phyloP scores from a whole-genome alignment of 2,113 vertebrate species.

The Pandion haliaetus region DNA sequence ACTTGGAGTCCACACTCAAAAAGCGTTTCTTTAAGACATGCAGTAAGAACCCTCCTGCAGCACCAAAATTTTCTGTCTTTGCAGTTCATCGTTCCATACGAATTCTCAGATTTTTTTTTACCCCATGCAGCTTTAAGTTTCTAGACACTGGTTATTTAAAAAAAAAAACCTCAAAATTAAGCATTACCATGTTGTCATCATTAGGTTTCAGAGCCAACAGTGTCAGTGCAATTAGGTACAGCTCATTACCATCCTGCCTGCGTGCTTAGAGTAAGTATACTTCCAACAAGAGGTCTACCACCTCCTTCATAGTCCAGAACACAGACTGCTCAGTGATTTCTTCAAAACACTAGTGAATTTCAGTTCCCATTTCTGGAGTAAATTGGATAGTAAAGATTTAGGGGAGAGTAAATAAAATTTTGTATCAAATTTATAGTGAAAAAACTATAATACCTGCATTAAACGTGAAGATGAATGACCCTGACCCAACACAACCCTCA shows the following conservation, averaged over 20 bases:
- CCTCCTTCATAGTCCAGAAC: not conserved
- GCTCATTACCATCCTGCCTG: not conserved
- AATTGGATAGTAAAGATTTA: not conserved
- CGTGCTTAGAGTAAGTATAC: not conserved
- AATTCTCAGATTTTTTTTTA: not conserved
- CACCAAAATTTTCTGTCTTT: not conserved
- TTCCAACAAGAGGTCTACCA: not conserved
- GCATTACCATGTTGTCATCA: not conserved
- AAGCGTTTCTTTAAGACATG: not conserved
- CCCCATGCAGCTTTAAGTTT: not conserved
- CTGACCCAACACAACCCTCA: not conserved
- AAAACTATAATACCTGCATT: not conserved
- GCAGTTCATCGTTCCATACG: rapidly evolving
- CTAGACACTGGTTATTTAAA: not conserved
- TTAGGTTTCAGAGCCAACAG: not conserved
- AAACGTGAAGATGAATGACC: not conserved
- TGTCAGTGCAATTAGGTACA: not conserved
- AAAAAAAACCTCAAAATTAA: not conserved
- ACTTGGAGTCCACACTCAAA: not conserved
- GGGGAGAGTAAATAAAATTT: not conserved
- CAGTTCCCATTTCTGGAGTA: not conserved
- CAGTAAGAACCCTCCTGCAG: not conserved
- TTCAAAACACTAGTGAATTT: not conserved
- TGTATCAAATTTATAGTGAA: not conserved
- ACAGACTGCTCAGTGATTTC: not conserved